Evolutionary conservation across 1,140 invertebrate genomes (phyloP).

Genomic region (Drosophila truncata): DNA sequence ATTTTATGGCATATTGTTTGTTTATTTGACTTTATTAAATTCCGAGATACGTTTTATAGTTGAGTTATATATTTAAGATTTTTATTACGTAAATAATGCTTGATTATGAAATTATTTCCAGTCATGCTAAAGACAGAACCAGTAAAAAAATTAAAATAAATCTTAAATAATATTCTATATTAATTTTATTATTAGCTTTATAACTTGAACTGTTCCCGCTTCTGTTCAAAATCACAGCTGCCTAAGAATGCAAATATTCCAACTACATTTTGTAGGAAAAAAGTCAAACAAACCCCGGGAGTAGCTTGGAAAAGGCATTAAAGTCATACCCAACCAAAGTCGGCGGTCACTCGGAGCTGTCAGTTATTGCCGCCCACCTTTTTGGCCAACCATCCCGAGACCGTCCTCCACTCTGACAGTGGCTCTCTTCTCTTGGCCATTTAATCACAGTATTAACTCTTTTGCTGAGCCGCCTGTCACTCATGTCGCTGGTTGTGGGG

Average conservation of each 20-base stretch:
- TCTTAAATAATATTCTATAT: not conserved
- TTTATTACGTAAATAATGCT: not conserved
- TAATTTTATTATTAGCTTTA: not conserved
- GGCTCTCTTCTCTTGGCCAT: conserved; percentile 71
- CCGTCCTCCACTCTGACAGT: conserved; percentile 60
- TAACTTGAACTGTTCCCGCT: too few relatives aligned
- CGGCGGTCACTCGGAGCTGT: conserved; percentile 56
- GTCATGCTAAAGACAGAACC: not conserved
- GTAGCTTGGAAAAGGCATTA: conserved; percentile 2
- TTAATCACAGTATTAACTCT: conserved; percentile 85
- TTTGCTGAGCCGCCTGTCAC: conserved; percentile 84
- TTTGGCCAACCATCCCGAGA: conserved; percentile 37
- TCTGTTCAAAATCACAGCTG: not conserved
- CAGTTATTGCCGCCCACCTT: conserved; percentile 71
- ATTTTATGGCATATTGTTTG: conserved; percentile 3
- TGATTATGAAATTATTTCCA: not conserved
- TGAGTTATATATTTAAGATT: not conserved
- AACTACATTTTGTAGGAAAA: not conserved
- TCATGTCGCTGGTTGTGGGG: conserved; percentile 62
- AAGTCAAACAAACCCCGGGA: not conserved
- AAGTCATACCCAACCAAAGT: conserved; percentile 5
- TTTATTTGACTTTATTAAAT: conserved; percentile 1
- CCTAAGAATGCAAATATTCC: not conserved
- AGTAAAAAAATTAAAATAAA: not conserved
- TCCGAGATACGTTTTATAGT: not conserved